Evolutionary conservation across 2,797 vertebrate genomes (phyloP).

Genomic region (Etheostoma perlongum): DNA sequence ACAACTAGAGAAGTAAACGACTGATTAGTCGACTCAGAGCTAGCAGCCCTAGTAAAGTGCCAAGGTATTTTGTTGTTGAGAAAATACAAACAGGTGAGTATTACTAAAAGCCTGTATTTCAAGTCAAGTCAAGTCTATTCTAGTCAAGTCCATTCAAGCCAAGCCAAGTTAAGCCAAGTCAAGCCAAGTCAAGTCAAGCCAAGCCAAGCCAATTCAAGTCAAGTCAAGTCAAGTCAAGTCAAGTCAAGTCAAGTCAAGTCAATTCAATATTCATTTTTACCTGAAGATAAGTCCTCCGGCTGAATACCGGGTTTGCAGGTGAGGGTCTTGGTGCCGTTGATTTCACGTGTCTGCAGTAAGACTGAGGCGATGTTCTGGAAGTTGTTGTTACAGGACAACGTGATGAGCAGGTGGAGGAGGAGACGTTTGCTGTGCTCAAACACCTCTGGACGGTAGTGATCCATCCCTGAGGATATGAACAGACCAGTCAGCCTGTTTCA

Average conservation of each 20-base stretch:
- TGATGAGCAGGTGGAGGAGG: conserved; percentile 94
- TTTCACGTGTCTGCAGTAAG: conserved; percentile 92
- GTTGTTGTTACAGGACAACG: conserved; percentile 93
- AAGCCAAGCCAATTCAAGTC: too few species aligned
- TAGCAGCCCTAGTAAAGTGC: not conserved
- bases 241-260: too few species aligned
- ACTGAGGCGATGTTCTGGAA: conserved; percentile 93
- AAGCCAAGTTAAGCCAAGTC: too few species aligned
- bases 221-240: too few species aligned
- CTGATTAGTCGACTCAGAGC: too few species aligned
- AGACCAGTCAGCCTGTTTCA: conserved; percentile 11
- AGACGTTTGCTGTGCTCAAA: conserved; percentile 97
- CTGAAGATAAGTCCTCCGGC: conserved; percentile 90
- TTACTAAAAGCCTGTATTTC: not conserved
- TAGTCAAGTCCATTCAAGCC: too few species aligned
- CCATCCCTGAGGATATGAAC: conserved; percentile 88
- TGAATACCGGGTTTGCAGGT: conserved; percentile 90
- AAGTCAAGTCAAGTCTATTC: too few species aligned
- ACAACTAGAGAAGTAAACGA: too few species aligned
- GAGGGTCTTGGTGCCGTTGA: conserved; percentile 92
- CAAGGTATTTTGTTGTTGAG: not conserved
- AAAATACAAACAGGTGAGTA: conserved; percentile 5
- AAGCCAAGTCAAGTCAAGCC: too few species aligned
- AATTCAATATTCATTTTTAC: conserved; percentile 73
- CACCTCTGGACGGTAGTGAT: conserved; percentile 97